These are phyloP conservation scores for Sitobion miscanthi DNA, from an alignment of 1,140 invertebrate genomes.

Conservation along the genomic window DNA sequence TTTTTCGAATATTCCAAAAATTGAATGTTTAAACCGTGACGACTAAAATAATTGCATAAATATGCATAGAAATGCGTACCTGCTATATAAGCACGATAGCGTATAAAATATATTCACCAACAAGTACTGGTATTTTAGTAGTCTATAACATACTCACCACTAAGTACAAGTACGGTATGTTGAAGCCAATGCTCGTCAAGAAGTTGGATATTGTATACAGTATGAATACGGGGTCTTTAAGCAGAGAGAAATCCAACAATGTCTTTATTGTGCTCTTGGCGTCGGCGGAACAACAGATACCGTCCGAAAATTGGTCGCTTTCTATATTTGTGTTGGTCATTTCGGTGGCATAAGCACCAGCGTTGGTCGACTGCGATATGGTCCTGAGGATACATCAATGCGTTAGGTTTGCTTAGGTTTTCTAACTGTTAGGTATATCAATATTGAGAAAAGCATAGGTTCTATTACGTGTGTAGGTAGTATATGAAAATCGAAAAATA, in stretches of 20 bases:
- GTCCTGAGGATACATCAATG: conserved; percentile 58
- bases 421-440: neutral
- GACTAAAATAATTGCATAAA: neutral
- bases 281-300: conserved; percentile 69
- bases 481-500: neutral
- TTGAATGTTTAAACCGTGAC: neutral
- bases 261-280: conserved; percentile 73
- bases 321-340: conserved; percentile 70
- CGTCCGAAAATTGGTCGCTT: conserved; percentile 87
- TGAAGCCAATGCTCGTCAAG: conserved; percentile 94
- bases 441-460: neutral
- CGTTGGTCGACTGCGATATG: conserved; percentile 53
- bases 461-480: neutral
- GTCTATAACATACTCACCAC: conserved; percentile 64
- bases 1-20: neutral
- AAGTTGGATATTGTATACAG: conserved; percentile 93
- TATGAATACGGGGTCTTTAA: conserved; percentile 87
- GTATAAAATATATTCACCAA: neutral
- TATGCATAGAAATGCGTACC: neutral
- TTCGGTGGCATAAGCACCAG: conserved; percentile 62
- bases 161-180: conserved; percentile 89
- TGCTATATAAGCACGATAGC: neutral
- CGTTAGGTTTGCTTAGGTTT: neutral
- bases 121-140: neutral
- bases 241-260: conserved; percentile 84